A percentile compares a stretch with the other conserved stretches of the same genome.
Conservation (phyloP, 2,888 invertebrate genomes). For the Sesamia inferens region DNA sequence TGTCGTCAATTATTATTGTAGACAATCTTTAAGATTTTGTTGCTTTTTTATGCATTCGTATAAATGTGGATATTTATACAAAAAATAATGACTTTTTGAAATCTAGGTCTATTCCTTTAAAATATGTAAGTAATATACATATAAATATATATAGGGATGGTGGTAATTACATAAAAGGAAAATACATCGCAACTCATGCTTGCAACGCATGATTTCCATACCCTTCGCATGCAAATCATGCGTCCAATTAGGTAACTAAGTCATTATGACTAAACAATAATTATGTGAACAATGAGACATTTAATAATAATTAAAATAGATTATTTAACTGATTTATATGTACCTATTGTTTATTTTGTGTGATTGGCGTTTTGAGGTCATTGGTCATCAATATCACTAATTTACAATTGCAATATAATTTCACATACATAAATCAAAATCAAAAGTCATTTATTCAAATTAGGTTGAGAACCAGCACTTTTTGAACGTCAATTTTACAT, state of each 20-base stretch:
- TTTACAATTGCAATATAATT: too few species aligned
- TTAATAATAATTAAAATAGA: background rate
- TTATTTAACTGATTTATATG: background rate
- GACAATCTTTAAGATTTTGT: background rate
- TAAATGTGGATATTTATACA: background rate
- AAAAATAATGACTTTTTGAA: background rate
- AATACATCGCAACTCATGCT: slow-evolving; percentile 23
- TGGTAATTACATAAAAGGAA: slow-evolving; percentile 14
- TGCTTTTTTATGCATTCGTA: background rate
- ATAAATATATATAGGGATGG: slow-evolving; percentile 5
- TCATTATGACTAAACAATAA: background rate
- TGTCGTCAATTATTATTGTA: background rate
- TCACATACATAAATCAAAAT: too few species aligned
- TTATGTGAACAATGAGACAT: background rate
- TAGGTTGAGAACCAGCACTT: too few species aligned
- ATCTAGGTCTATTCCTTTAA: background rate
- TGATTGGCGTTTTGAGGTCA: background rate
- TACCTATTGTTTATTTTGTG: background rate
- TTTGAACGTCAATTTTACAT: too few species aligned
- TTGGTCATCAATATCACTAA: background rate
- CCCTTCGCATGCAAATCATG: slow-evolving; percentile 1
- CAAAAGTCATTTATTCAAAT: too few species aligned
- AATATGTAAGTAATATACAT: background rate
- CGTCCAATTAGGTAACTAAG: background rate
- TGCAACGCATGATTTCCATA: background rate